Base-by-base conservation (phyloP, 1,140 invertebrate species). In the Neodiprion lecontei region DNA sequence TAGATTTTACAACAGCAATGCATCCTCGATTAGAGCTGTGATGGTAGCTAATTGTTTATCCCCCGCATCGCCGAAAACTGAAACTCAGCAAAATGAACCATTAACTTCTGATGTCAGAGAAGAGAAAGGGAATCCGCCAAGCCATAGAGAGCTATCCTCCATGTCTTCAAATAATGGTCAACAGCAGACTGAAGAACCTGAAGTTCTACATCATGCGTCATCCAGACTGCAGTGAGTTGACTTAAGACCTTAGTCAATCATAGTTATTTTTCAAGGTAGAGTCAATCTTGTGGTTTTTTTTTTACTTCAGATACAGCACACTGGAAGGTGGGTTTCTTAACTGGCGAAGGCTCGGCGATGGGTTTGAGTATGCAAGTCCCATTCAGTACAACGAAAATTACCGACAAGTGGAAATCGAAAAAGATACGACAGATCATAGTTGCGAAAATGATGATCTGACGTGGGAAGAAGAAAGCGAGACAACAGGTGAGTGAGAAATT, bases 1-100 rank as follows among this genome's bases (percentile, higher is more conserved):
- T 67, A 91, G 91, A 74, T 96, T 97, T 84, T 95, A 95, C 80
- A 97, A 97, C 86, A 89, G 91, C 7, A 96, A 95, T 87, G 94
- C 94, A 5, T 95, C 94, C 77, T 95, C 94, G 1, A 91, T 96
- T 50, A 90, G 94, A 72, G 91, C 92, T n/a, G 89, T 95, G 70
- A 92, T 94, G 90, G 89, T 95, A n/a, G 93, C 93, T 0, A 92
- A 94, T 84, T 94, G 92, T 86, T 81, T 92, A 12, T 86, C 85
- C 74, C 86, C 84, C 72, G 87, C 85, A 76, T 81, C 76, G 72
- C 81, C 81, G 50, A 83, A 87, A 79, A 77, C 82, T 23, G 82
- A 81, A 72, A 77, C 79, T 49, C 74, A 79, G 48, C 78, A 84
- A 23, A 80, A 72, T 72, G 74, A 86, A 67, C 79, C 81, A 12